Evolutionary conservation across 2,797 vertebrate species (phyloP), one percentile per base, ranked within the genome.

Genomic region (Mormyrops boulengeri): DNA sequence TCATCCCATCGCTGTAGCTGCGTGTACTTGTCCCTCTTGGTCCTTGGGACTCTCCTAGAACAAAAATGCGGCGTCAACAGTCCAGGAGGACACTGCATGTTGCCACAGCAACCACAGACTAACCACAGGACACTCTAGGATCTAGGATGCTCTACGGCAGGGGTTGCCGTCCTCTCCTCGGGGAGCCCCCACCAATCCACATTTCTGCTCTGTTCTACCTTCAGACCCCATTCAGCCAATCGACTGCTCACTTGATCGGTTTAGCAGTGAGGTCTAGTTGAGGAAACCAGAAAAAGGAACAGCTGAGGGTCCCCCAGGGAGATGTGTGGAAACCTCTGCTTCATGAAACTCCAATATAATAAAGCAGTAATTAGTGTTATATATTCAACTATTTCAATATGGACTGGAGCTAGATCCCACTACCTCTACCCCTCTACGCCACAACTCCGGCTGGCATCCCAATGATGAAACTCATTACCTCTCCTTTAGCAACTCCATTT

Each of bases 401-500:
- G n/a, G 47, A 85, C 82, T 50, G 47, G 19, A 52, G 22, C 22
- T 93, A 62, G 88, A 57, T 88, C 57, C 89, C 53, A 90, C 38
- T 84, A 92, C 2, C 89, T 80, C 19, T 85, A 57, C 19, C 12
- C n/a, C 9, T 50, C 57, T 50, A 85, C 19, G 26, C 80, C 86
- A 80, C 87, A 82, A 49, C 11, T 85, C 57, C 34, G 41, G 17
- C 19, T 62, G 11, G 30, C 4, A 44, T 55, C 77, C 34, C 44
- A 60, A 87, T 19, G 17, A 26, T 69, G 52, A 91, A 88, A 90
- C 22, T 77, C 90, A 91, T 96, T 95, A 96, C 96, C 96, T 96
- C 91, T 91, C 92, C 91, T 90, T 94, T 88, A 96, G 92, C 90
- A 96, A 93, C 91, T 93, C 93, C 93, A 92, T 77, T 92, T 95